These are phyloP conservation scores for Heloderma charlesbogerti DNA, from an alignment of 2,113 vertebrate species.

Conservation along the genomic window DNA sequence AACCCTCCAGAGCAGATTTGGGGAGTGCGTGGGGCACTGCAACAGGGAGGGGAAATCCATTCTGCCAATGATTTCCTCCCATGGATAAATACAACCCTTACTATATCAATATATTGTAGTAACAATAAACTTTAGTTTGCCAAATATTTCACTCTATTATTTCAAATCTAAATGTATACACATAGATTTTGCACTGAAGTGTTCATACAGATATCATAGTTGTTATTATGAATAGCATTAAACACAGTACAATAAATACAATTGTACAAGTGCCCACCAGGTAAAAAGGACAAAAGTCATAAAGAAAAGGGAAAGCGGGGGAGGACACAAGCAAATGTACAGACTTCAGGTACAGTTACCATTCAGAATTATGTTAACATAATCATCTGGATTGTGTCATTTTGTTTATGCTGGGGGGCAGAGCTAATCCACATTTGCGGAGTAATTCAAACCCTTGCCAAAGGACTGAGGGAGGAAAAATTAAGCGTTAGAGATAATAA, in stretches of 20 bases:
- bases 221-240: neutral
- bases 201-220: neutral
- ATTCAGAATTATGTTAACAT: no score
- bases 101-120: neutral
- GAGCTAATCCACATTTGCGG: no score
- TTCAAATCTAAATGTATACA: neutral
- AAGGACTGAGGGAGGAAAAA: neutral
- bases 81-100: no score
- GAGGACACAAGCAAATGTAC: neutral
- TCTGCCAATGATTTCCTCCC: no score
- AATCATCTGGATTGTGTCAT: neutral
- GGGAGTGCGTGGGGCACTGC: no score
- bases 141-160: neutral
- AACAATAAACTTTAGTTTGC: neutral
- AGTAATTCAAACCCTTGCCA: no score
- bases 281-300: no score
- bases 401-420: no score
- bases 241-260: neutral
- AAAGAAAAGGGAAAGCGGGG: neutral
- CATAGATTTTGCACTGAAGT: neutral
- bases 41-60: no score
- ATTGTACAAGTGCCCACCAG: neutral
- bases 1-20: no score
- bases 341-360: neutral
- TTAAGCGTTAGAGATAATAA: neutral